phyloP scores from a whole-genome alignment of 2,888 invertebrate species.

The Byasa hedistus region DNA sequence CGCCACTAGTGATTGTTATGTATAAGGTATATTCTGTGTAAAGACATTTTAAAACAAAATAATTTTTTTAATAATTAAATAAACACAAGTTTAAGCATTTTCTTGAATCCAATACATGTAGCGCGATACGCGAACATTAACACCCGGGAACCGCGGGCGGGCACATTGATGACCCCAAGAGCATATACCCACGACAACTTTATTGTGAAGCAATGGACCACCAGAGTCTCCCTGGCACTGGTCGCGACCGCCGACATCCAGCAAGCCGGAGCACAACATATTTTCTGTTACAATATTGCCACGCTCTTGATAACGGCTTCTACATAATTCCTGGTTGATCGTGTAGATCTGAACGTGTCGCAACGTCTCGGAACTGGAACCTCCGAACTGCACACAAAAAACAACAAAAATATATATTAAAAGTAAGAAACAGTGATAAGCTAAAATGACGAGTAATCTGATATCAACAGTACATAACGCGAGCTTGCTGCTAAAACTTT shows the following conservation, averaged over 20 bases:
- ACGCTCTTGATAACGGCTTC: neutral
- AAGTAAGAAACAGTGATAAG: no score
- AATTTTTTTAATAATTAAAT: no score
- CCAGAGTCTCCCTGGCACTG: conserved; percentile 73
- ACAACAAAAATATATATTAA: neutral
- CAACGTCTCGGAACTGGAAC: neutral
- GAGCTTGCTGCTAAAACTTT: no score
- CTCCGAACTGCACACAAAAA: neutral
- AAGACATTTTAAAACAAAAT: no score
- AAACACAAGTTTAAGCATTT: neutral
- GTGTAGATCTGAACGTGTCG: neutral
- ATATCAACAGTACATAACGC: no score
- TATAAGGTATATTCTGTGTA: no score
- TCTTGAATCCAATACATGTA: conserved; percentile 32
- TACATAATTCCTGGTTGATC: neutral
- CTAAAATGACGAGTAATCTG: no score
- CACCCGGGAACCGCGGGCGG: conserved; percentile 63
- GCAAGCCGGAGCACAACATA: conserved; percentile 60
- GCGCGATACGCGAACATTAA: conserved; percentile 61
- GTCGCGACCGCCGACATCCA: conserved; percentile 48
- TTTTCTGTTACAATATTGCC: conserved; percentile 29
- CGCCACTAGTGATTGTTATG: no score
- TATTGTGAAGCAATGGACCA: conserved; percentile 62
- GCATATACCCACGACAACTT: conserved; percentile 64
- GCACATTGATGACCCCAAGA: conserved; percentile 75